Percentiles rank a stretch among this genome's conserved stretches.
Evolutionary conservation across 2,888 invertebrate genomes (phyloP).

Genomic region (Sminthurinus aureus): DNA sequence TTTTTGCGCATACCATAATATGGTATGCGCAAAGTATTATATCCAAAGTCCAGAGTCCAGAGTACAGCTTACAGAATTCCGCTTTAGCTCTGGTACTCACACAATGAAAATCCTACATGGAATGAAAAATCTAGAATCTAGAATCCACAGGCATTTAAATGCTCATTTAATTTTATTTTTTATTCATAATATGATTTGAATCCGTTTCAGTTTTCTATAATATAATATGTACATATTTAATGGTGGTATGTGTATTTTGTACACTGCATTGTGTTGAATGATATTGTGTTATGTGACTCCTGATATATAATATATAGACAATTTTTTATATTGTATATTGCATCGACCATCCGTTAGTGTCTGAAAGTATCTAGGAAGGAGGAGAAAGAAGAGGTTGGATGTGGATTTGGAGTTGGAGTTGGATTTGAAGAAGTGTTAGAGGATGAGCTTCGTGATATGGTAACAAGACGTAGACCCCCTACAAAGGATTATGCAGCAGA

Average conservation of each 20-base stretch:
- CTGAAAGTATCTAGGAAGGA: not conserved
- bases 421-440: conserved; percentile 24
- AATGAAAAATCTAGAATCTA: no score
- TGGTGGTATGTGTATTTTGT: not conserved
- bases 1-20: no score
- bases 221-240: no score
- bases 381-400: conserved; percentile 29
- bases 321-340: not conserved
- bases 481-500: conserved; percentile 38
- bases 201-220: no score
- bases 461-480: conserved; percentile 35
- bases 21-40: not conserved
- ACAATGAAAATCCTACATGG: no score
- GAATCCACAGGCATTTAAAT: no score
- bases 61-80: not conserved
- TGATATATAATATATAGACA: not conserved
- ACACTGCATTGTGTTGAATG: not conserved
- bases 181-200: no score
- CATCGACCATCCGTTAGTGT: not conserved
- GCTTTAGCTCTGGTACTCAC: no score
- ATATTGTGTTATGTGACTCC: not conserved
- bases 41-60: not conserved
- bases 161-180: no score
- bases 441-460: conserved; percentile 31
- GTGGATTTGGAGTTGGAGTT: conserved; percentile 26